phyloP scores from a whole-genome alignment of 30 jellyfish, hydroid and myxozoan species.

The Catostylus mosaicus region DNA sequence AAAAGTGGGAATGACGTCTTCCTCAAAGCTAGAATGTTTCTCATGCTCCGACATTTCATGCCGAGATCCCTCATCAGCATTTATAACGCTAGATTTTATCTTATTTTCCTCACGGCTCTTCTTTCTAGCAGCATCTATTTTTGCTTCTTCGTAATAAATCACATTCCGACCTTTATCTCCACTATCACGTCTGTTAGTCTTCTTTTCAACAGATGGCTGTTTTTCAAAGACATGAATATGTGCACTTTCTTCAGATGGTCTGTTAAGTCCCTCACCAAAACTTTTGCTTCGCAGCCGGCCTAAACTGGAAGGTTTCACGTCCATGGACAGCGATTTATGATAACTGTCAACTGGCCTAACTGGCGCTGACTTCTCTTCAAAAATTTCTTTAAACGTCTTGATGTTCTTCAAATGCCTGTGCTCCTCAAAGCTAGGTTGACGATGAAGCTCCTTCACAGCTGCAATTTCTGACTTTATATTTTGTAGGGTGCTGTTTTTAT shows the following conservation, averaged over 20 bases:
- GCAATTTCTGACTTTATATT: not conserved
- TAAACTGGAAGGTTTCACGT: slow-evolving; percentile 3
- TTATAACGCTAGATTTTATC: not conserved
- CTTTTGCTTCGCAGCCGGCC: slow-evolving; percentile 27
- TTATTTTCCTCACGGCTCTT: slow-evolving; percentile 11
- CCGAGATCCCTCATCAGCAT: not conserved
- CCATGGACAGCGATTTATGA: slow-evolving; percentile 34
- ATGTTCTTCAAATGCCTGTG: slow-evolving; percentile 23
- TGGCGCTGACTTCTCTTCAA: slow-evolving; percentile 40
- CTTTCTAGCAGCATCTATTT: not conserved
- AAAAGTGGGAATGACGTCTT: slow-evolving; percentile 20
- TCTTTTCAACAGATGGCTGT: slow-evolving; percentile 50
- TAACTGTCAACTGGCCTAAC: slow-evolving; percentile 62
- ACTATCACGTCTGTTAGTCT: not conserved
- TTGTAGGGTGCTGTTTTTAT: not conserved
- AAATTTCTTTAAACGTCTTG: slow-evolving; percentile 51
- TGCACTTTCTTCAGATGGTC: slow-evolving; percentile 23
- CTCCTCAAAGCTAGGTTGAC: slow-evolving; percentile 20
- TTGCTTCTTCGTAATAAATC: slow-evolving; percentile 57
- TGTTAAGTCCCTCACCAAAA: slow-evolving; percentile 38
- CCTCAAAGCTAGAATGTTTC: not conserved
- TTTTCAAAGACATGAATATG: slow-evolving; percentile 33
- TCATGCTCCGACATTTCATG: not conserved
- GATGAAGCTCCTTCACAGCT: not conserved
- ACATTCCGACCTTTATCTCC: not conserved